phyloP scores from a whole-genome alignment of 2,888 invertebrate genomes.

The Trichopria drosophilae region DNA sequence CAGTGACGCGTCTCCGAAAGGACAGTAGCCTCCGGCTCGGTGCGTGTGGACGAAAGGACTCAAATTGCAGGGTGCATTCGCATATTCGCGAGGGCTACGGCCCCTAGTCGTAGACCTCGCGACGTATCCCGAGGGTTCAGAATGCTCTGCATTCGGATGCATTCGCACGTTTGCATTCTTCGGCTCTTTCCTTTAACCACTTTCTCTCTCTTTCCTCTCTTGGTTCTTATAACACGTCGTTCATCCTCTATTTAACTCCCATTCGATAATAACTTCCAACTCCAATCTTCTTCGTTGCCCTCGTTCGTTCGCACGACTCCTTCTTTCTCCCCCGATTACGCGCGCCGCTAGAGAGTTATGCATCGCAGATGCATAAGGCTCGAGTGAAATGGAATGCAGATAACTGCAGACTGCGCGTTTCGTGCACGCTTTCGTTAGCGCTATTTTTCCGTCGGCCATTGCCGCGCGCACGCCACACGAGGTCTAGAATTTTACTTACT shows the following conservation, averaged over 20 bases:
- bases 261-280: no score
- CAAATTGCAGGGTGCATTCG: conserved; percentile 5
- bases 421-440: conserved; percentile 37
- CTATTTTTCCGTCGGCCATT: conserved; percentile 40
- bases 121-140: conserved; percentile 2
- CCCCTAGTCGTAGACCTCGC: conserved; percentile 1
- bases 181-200: conserved; percentile 5
- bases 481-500: no score
- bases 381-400: conserved; percentile 50
- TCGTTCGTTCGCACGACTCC: background rate
- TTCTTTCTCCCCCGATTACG: conserved; percentile 25
- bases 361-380: conserved; percentile 49
- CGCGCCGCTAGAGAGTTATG: conserved; percentile 39
- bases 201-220: no score
- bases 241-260: no score
- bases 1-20: conserved; percentile 10
- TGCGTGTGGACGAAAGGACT: conserved; percentile 2
- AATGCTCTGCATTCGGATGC: no score
- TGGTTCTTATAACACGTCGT: no score
- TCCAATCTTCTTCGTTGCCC: no score
- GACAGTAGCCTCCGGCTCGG: background rate
- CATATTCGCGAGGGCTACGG: conserved; percentile 2
- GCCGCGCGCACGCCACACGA: no score
- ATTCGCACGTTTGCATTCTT: no score
- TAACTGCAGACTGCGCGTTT: conserved; percentile 42